A percentile compares a stretch with the other conserved stretches of the same genome.
These are phyloP conservation scores for Oenanthe melanoleuca DNA, from an alignment of 2,113 vertebrate species.

Conservation along the genomic window DNA sequence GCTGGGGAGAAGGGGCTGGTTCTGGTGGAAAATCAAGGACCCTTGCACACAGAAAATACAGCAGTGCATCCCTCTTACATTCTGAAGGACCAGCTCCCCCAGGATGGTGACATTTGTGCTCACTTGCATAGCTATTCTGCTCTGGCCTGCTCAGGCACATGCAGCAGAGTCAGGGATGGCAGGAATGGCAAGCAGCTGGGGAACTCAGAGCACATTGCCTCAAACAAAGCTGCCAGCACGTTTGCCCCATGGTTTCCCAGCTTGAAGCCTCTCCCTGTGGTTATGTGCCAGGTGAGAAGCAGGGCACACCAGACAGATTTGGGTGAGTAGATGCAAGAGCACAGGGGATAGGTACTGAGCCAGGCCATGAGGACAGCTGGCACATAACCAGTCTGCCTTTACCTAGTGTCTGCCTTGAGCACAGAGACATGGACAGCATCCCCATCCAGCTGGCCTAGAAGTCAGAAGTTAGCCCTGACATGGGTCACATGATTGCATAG, in stretches of 20 bases:
- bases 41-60: neutral
- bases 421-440: neutral
- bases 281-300: neutral
- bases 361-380: neutral
- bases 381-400: neutral
- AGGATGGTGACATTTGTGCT: neutral
- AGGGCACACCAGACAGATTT: neutral
- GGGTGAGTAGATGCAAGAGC: neutral
- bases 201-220: fast-evolving
- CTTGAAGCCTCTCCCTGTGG: neutral
- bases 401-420: neutral
- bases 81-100: neutral
- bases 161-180: neutral
- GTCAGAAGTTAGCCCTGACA: neutral
- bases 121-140: neutral
- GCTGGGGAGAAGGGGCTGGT: neutral
- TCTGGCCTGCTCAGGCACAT: neutral
- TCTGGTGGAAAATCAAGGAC: neutral
- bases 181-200: neutral
- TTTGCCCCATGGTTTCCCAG: neutral
- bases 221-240: neutral
- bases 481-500: neutral
- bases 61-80: too few species aligned
- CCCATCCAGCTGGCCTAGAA: neutral
- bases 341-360: neutral